phyloP scores from a whole-genome alignment of 92 coral and sea anemone species.

The Metridium senile region DNA sequence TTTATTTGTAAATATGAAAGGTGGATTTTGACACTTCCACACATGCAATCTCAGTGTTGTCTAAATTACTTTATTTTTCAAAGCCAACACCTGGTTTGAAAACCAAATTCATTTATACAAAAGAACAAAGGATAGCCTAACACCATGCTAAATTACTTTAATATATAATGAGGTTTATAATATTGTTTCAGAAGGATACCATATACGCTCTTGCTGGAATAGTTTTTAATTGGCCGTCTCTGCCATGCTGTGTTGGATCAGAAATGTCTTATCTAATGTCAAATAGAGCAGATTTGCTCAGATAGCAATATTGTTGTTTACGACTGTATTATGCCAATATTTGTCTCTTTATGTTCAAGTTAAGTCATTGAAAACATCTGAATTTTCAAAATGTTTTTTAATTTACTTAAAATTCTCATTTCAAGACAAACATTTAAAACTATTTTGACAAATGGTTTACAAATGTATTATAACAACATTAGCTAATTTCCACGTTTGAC shows the following conservation, averaged over 20 bases:
- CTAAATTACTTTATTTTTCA: neutral
- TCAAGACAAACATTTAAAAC: too few species aligned
- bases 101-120: constrained; percentile 1
- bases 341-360: neutral
- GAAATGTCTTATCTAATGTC: neutral
- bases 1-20: constrained; percentile 6
- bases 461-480: neutral
- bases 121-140: constrained; percentile 1
- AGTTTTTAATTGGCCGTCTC: neutral
- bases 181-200: neutral
- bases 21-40: neutral
- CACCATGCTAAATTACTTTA: neutral
- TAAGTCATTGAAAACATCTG: neutral
- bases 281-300: neutral
- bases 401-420: too few species aligned
- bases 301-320: neutral
- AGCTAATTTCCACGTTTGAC: too few species aligned
- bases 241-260: neutral
- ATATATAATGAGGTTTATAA: neutral
- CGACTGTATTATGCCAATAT: neutral
- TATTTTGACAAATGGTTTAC: too few species aligned
- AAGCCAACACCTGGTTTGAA: neutral
- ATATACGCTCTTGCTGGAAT: neutral
- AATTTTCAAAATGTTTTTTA: too few species aligned
- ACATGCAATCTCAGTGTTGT: neutral